A percentile compares a stretch with the other conserved stretches of the same genome.
These are phyloP conservation scores for Pelusios castaneus DNA, from an alignment of 2,113 vertebrate genomes.

Conservation along the genomic window DNA sequence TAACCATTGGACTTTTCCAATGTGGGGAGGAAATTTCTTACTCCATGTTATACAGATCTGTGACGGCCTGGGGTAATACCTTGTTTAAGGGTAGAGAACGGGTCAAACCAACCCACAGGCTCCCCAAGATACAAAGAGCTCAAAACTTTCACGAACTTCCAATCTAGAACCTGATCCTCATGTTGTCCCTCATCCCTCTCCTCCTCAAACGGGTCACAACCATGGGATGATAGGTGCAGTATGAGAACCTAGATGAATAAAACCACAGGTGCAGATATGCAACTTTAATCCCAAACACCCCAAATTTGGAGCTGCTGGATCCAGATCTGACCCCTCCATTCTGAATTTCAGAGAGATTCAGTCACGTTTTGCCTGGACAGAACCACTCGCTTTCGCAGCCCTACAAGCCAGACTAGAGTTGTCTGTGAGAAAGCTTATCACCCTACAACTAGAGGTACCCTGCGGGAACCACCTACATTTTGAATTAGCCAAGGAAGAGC, in stretches of 20 bases:
- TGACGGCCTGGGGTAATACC: rapidly evolving
- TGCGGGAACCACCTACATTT: rapidly evolving
- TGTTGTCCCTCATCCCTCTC: background rate
- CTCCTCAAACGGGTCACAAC: background rate
- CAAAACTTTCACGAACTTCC: background rate
- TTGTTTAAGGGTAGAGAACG: background rate
- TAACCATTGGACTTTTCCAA: background rate
- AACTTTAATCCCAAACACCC: background rate
- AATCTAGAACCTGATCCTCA: background rate
- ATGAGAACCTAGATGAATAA: background rate
- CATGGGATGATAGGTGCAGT: background rate
- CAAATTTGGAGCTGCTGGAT: background rate
- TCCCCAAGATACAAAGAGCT: background rate
- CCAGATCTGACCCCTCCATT: background rate
- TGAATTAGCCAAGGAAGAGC: background rate
- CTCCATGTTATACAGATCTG: rapidly evolving
- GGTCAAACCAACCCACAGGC: background rate
- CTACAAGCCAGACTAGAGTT: background rate
- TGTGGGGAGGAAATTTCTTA: rapidly evolving
- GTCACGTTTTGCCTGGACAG: background rate
- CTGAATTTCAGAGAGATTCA: background rate
- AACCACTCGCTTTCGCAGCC: background rate
- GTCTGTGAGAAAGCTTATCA: background rate
- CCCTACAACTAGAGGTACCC: background rate
- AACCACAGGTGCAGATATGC: background rate